phyloP scores from a whole-genome alignment of 1,140 invertebrate species.

The Watersipora subatra region DNA sequence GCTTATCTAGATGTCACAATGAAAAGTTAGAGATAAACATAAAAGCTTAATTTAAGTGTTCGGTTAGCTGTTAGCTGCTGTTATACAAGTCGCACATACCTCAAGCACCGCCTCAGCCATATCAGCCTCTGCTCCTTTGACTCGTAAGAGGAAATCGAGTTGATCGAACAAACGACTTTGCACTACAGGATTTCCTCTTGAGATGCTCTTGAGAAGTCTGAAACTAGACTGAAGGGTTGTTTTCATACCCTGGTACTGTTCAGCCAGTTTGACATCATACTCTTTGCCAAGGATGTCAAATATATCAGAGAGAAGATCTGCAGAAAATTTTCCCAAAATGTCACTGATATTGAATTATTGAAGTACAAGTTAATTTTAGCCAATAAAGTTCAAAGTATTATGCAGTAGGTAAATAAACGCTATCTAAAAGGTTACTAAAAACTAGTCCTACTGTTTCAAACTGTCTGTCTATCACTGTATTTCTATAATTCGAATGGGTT shows the following conservation, averaged over 20 bases:
- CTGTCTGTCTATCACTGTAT: too few species aligned
- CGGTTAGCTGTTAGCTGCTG: too few species aligned
- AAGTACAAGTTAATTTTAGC: not conserved
- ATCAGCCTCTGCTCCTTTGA: constrained; percentile 25
- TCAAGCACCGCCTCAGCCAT: constrained; percentile 28
- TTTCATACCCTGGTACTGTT: constrained; percentile 25
- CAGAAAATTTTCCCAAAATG: constrained; percentile 8
- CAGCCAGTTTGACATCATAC: constrained; percentile 31
- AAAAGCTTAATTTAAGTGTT: too few species aligned
- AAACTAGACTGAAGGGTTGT: constrained; percentile 26
- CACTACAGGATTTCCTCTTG: constrained; percentile 23
- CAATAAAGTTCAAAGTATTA: too few species aligned
- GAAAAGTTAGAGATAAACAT: too few species aligned
- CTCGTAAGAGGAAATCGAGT: constrained; percentile 25
- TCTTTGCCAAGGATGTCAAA: constrained; percentile 27
- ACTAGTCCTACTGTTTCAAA: too few species aligned
- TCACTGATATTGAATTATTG: not conserved
- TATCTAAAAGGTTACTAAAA: too few species aligned
- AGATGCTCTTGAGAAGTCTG: constrained; percentile 23
- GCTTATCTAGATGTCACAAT: too few species aligned
- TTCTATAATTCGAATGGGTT: too few species aligned
- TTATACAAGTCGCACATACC: too few species aligned
- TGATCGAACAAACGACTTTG: constrained; percentile 32
- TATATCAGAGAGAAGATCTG: constrained; percentile 17
- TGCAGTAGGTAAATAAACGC: too few species aligned